phyloP scores from a whole-genome alignment of 1,140 invertebrate species.

The Atta colombica region DNA sequence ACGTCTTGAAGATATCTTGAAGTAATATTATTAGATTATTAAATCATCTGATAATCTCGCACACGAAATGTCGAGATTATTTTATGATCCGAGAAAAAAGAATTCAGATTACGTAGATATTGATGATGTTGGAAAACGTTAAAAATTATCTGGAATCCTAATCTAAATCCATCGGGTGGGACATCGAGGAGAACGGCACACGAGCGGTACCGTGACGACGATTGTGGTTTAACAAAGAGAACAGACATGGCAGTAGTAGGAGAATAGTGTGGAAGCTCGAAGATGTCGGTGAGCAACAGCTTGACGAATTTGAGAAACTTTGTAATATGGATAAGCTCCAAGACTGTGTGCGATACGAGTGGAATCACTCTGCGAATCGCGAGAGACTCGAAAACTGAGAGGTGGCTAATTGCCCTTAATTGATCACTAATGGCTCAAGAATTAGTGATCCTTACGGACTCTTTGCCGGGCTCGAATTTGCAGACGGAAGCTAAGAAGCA shows the following conservation, averaged over 20 bases:
- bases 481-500: constrained; percentile 84
- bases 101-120: neutral
- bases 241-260: constrained; percentile 28
- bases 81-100: neutral
- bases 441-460: constrained; percentile 12
- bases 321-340: neutral
- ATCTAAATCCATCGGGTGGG: constrained; percentile 14
- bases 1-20: too few species aligned
- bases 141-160: constrained; percentile 12
- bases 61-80: neutral
- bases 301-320: neutral
- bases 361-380: neutral
- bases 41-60: too few species aligned
- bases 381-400: neutral
- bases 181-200: neutral
- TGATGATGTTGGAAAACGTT: neutral
- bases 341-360: neutral
- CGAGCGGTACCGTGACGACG: constrained; percentile 40
- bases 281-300: constrained; percentile 25
- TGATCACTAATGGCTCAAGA: constrained; percentile 9
- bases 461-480: constrained; percentile 37
- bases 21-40: too few species aligned
- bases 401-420: constrained; percentile 2
- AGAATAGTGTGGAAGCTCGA: constrained; percentile 56
- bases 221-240: constrained; percentile 38